Evolutionary conservation across 2,113 vertebrate species (phyloP).

Genomic region (Aepyceros melampus): DNA sequence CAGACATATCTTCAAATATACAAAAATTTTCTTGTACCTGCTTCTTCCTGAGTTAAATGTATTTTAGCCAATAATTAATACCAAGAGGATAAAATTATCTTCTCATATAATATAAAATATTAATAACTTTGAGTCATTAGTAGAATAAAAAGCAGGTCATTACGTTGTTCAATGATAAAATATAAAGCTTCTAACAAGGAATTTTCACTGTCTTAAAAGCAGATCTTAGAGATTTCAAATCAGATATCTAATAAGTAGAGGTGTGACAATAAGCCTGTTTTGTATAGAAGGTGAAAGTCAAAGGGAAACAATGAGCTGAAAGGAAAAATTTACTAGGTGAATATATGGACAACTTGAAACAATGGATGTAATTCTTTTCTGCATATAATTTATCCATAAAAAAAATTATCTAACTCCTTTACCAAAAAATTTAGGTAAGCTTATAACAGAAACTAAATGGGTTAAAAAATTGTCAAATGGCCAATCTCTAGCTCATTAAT

Average conservation of each 20-base stretch:
- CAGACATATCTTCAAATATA: neutral
- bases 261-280: neutral
- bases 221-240: neutral
- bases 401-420: neutral
- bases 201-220: neutral
- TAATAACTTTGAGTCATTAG: conserved; percentile 19
- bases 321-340: neutral
- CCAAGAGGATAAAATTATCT: conserved; percentile 17
- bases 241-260: neutral
- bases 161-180: conserved; percentile 14
- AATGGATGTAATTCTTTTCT: neutral
- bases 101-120: conserved; percentile 46
- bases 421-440: neutral
- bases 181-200: neutral
- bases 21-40: neutral
- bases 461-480: neutral
- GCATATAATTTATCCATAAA: neutral
- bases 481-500: neutral
- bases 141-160: conserved; percentile 3
- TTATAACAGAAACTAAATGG: neutral
- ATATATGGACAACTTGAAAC: neutral
- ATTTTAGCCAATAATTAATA: conserved; percentile 47
- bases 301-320: neutral
- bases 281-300: neutral
- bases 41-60: neutral